These are phyloP conservation scores for Tenodera sinensis DNA, from an alignment of 2,888 invertebrate species.

Conservation along the genomic window DNA sequence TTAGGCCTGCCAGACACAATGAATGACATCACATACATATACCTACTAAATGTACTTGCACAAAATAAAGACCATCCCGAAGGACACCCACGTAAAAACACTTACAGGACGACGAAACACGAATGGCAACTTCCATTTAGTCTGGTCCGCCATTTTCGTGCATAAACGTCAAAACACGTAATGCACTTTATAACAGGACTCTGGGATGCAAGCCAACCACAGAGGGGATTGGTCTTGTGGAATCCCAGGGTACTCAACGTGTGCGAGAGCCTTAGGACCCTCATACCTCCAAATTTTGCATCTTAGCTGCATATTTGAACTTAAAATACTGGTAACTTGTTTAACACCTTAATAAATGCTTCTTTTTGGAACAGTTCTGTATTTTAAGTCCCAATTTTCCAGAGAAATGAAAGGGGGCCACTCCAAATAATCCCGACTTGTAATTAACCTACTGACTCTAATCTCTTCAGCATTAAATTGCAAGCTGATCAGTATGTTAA, in stretches of 20 bases:
- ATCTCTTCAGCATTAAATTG: too few relatives aligned
- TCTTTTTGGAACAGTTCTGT: too few relatives aligned
- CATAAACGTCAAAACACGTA: not conserved
- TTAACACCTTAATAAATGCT: too few relatives aligned
- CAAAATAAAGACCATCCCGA: not conserved
- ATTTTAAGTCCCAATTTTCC: too few relatives aligned
- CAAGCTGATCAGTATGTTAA: too few relatives aligned
- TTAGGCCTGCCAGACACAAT: not conserved
- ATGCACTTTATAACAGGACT: not conserved
- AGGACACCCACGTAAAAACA: not conserved
- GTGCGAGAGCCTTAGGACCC: too few relatives aligned
- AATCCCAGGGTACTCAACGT: not conserved
- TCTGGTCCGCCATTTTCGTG: not conserved
- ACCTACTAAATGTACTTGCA: not conserved
- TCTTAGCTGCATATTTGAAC: too few relatives aligned
- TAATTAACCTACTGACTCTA: too few relatives aligned
- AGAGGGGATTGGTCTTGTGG: not conserved
- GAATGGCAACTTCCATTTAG: not conserved
- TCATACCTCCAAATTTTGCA: too few relatives aligned
- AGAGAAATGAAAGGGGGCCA: too few relatives aligned
- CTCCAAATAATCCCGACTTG: too few relatives aligned
- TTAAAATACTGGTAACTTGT: too few relatives aligned
- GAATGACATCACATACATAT: not conserved
- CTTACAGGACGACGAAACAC: not conserved
- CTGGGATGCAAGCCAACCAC: not conserved